These are phyloP conservation scores for Phainopepla nitens DNA, from an alignment of 2,113 vertebrate species.

Conservation along the genomic window DNA sequence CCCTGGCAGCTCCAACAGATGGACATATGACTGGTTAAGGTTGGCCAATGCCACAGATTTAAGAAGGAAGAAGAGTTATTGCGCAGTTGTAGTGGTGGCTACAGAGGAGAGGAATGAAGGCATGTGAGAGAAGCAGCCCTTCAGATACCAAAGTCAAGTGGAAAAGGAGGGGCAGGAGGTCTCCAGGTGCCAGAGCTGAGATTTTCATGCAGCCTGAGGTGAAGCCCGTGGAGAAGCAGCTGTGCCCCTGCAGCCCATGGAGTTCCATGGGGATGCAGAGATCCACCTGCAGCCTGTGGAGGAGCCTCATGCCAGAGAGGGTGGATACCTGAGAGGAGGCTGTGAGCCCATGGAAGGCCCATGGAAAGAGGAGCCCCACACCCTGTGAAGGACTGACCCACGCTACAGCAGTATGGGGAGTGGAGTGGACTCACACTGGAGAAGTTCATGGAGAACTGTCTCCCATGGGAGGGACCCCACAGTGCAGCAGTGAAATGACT, in stretches of 20 bases:
- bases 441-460: not conserved
- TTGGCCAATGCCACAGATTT: not conserved
- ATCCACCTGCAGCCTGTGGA: not conserved
- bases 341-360: not conserved
- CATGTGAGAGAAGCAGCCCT: not conserved
- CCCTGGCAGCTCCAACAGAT: not conserved
- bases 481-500: rapidly evolving
- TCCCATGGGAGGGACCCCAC: rapidly evolving
- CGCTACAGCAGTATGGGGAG: not conserved
- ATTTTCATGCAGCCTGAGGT: rapidly evolving
- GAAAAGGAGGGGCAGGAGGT: not conserved
- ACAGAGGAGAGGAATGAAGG: not conserved
- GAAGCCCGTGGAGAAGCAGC: not conserved
- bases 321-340: not conserved
- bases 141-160: not conserved
- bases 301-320: not conserved
- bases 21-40: not conserved
- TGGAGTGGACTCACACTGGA: not conserved
- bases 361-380: rapidly evolving
- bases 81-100: rapidly evolving
- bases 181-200: not conserved
- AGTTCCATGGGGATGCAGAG: rapidly evolving
- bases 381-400: not conserved
- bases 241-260: not conserved
- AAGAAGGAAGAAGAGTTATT: not conserved